These are phyloP conservation scores for Eledone cirrhosa DNA, from an alignment of 2,888 invertebrate genomes.

Conservation along the genomic window DNA sequence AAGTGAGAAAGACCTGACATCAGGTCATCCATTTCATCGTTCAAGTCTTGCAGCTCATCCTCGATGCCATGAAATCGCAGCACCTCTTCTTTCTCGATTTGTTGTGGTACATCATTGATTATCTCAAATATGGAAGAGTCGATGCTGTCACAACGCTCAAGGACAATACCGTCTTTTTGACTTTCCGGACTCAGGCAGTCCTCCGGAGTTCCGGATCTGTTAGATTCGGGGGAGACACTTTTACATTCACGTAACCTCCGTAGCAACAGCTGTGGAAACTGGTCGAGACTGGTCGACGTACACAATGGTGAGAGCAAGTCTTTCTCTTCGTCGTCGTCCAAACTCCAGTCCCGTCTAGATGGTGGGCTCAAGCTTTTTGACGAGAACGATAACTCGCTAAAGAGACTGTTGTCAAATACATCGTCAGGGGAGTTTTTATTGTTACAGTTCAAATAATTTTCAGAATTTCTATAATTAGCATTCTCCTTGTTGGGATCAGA, in stretches of 20 bases:
- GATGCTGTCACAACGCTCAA: constrained; percentile 21
- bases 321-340: background rate
- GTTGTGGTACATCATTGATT: constrained; percentile 2
- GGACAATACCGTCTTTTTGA: background rate
- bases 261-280: constrained; percentile 47
- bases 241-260: constrained; percentile 51
- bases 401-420: background rate
- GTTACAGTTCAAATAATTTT: background rate
- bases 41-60: constrained; percentile 54
- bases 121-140: constrained; percentile 27
- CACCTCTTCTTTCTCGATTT: constrained; percentile 34
- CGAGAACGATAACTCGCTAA: background rate
- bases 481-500: background rate
- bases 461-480: background rate
- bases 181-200: background rate
- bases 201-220: background rate
- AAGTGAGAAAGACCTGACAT: constrained; percentile 32
- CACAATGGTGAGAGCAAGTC: constrained; percentile 9
- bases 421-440: background rate
- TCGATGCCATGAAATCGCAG: constrained; percentile 54
- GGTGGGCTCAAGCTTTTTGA: background rate
- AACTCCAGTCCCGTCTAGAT: constrained; percentile 26
- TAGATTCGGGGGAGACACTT: constrained; percentile 40
- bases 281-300: constrained; percentile 15
- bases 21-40: constrained; percentile 50